phyloP scores from a whole-genome alignment of 2,888 invertebrate genomes.

The Sphinx pinastri region DNA sequence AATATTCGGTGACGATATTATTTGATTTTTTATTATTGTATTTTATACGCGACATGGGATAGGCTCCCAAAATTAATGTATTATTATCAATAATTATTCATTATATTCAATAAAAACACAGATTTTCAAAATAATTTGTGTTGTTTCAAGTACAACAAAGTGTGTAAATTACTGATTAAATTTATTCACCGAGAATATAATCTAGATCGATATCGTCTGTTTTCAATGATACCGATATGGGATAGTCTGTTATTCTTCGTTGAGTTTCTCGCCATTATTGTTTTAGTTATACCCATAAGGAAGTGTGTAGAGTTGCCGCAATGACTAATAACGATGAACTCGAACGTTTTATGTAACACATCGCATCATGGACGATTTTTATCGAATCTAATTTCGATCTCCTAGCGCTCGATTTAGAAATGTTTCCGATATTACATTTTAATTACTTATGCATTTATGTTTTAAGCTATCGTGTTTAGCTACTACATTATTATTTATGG shows the following conservation, averaged over 20 bases:
- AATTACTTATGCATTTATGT: not conserved
- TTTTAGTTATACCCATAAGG: slow-evolving; percentile 18
- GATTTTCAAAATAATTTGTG: no score
- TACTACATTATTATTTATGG: no score
- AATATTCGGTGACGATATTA: slow-evolving; percentile 29
- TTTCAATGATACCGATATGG: not conserved
- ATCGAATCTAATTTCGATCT: slow-evolving; percentile 1
- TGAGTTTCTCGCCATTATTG: not conserved
- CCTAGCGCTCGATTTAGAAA: not conserved
- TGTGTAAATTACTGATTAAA: no score
- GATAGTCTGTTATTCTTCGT: not conserved
- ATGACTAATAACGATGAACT: slow-evolving; percentile 40
- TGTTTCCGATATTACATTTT: not conserved
- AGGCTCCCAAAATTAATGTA: not conserved
- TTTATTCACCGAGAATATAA: no score
- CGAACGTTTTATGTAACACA: slow-evolving; percentile 40
- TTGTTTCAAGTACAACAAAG: no score
- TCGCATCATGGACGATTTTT: slow-evolving; percentile 30
- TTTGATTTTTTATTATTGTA: slow-evolving; percentile 1
- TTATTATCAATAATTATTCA: not conserved
- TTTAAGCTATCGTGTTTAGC: not conserved
- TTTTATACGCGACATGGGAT: not conserved
- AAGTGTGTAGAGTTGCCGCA: slow-evolving; percentile 15
- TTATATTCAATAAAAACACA: no score
- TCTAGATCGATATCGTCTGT: not conserved